phyloP scores from a whole-genome alignment of 2,113 vertebrate species.

The Mobula birostris region DNA sequence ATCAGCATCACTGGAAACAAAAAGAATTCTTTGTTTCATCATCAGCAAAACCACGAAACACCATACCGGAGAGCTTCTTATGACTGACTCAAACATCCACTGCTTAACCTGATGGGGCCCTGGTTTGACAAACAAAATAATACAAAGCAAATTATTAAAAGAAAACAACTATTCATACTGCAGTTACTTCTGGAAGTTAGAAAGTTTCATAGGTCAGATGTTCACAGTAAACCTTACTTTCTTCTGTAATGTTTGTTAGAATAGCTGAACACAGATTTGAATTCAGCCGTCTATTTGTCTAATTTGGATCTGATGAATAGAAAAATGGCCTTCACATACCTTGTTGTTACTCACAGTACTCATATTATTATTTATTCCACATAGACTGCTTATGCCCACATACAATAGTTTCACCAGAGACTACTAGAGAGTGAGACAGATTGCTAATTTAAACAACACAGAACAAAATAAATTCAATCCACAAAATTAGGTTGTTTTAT shows the following conservation, averaged over 20 bases:
- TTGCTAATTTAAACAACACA: background rate
- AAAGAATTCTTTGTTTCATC: background rate
- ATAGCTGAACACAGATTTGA: background rate
- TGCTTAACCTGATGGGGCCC: background rate
- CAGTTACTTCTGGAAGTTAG: background rate
- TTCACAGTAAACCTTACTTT: background rate
- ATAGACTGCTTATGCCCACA: background rate
- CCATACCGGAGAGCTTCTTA: background rate
- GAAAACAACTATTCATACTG: background rate
- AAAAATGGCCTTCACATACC: background rate
- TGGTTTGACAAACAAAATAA: background rate
- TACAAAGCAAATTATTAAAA: background rate
- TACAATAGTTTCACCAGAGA: background rate
- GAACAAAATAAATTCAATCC: background rate
- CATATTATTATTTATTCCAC: background rate
- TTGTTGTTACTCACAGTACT: background rate
- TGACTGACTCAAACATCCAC: background rate
- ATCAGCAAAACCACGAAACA: background rate
- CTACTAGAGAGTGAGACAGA: background rate
- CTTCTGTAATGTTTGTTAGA: background rate
- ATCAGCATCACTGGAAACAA: conserved; percentile 9
- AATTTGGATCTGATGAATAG: conserved; percentile 1
- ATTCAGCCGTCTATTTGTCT: background rate
- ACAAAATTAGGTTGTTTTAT: no score
- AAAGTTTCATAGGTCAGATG: background rate